Evolutionary conservation across 1,140 invertebrate genomes (phyloP), one percentile per base, ranked within the genome.

Genomic region (Spodoptera frugiperda): DNA sequence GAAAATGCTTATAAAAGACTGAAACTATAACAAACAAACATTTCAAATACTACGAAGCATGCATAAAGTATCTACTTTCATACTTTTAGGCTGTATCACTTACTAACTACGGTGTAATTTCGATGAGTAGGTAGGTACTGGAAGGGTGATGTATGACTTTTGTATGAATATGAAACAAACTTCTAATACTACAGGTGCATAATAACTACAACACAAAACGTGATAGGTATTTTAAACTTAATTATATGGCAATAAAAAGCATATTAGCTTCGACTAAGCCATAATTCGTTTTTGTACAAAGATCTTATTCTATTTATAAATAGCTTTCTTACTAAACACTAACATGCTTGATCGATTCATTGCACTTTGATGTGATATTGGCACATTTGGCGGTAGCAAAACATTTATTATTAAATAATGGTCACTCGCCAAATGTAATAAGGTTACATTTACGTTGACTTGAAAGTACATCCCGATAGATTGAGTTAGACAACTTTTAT

Each of bases 261-360:
- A 65, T 59, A 55, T 80, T 70, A 77, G 72, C 77, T 57, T 72
- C 49, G 73, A 76, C 68, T 78, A 80, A 83, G 68, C 82, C 80
- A 82, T 65, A 63, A 76, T 78, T 78, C n/a, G 84, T 80, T 82
- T 86, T 86, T 86, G 84, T 86, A 88, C 86, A 85, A 57, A 54
- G 76, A 61, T 59, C 65, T 82, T 82, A 83, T 21, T 76, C 78
- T 81, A 82, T 70, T 83, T 82, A 78, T 84, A 84, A 82, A 84
- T 82, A 82, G 51, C 57, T 70, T 33, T 49, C 71, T 68, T 49
- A 48, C 73, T 68, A 57, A 53, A 54, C 17, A 15, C 17, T 76
- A 76, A 46, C 73, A 76, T 76, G 61, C 73, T 17, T 67, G 12
- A 67, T 46, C n/a, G n/a, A 15, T 71, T 55, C 17, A 71, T 73